Conservation (phyloP, 1,140 invertebrate species). For the Pseudomyrmex flavicornis region DNA sequence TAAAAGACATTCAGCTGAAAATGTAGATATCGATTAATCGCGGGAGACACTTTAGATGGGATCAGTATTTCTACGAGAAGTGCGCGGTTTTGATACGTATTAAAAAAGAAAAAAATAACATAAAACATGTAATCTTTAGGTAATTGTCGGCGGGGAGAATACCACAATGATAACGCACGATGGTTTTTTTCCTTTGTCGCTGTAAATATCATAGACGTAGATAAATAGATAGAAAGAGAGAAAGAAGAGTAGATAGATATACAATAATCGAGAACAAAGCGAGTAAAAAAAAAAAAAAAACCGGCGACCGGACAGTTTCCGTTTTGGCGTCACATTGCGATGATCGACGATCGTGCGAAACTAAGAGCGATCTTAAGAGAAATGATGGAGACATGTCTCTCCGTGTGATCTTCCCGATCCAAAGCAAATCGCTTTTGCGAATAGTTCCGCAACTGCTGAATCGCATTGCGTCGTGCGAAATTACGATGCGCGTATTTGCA, state of each 20-base stretch:
- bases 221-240: constrained; percentile 23
- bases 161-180: constrained; percentile 49
- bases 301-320: constrained; percentile 56
- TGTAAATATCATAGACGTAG: constrained; percentile 76
- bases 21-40: constrained; percentile 53
- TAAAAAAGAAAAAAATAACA: constrained; percentile 12
- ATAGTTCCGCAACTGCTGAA: constrained; percentile 13
- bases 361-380: constrained; percentile 46
- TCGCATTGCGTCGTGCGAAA: neutral
- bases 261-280: constrained; percentile 51
- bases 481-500: neutral
- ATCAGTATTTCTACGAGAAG: constrained; percentile 72
- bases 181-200: constrained; percentile 73
- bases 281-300: constrained; percentile 3
- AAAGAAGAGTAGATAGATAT: constrained; percentile 62
- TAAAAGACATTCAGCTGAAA: neutral
- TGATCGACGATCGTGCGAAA: constrained; percentile 48
- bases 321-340: constrained; percentile 51
- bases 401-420: constrained; percentile 37
- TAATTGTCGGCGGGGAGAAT: constrained; percentile 33
- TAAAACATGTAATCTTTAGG: constrained; percentile 29
- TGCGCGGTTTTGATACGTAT: constrained; percentile 66
- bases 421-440: constrained; percentile 48
- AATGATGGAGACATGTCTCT: constrained; percentile 43
- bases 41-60: constrained; percentile 60